Conservation (phyloP, 2,113 vertebrate genomes). For the Pyrgilauda ruficollis region DNA sequence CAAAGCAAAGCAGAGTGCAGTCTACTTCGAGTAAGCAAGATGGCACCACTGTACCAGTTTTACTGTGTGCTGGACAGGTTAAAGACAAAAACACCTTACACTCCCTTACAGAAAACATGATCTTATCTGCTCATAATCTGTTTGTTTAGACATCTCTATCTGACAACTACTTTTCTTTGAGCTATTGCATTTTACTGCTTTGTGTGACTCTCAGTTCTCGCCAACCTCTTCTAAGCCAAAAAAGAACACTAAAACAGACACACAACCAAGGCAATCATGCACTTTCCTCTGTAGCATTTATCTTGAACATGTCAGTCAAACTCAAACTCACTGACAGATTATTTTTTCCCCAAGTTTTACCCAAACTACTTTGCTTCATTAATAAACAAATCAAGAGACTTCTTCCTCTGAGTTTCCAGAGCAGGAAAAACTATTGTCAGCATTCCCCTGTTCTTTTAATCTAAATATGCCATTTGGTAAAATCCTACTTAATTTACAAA, state of each 20-base stretch:
- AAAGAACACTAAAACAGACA: not conserved
- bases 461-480: not conserved
- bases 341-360: not conserved
- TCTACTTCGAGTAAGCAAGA: slow-evolving; percentile 46
- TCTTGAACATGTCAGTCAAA: not conserved
- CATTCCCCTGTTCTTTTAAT: not conserved
- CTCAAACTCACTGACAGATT: not conserved
- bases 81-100: not conserved
- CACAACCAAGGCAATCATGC: not conserved
- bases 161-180: not conserved
- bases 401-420: not conserved
- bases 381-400: not conserved
- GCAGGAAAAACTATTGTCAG: not conserved
- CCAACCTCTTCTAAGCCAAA: not conserved
- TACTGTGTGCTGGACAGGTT: not conserved
- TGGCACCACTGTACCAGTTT: slow-evolving; percentile 58
- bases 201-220: not conserved
- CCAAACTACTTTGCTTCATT: not conserved
- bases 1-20: slow-evolving; percentile 11
- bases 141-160: not conserved
- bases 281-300: not conserved
- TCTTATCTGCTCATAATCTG: not conserved
- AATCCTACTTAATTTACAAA: not conserved
- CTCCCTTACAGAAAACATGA: not conserved
- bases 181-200: not conserved